phyloP scores from a whole-genome alignment of 2,797 vertebrate species.

The Corythornis leucogaster region DNA sequence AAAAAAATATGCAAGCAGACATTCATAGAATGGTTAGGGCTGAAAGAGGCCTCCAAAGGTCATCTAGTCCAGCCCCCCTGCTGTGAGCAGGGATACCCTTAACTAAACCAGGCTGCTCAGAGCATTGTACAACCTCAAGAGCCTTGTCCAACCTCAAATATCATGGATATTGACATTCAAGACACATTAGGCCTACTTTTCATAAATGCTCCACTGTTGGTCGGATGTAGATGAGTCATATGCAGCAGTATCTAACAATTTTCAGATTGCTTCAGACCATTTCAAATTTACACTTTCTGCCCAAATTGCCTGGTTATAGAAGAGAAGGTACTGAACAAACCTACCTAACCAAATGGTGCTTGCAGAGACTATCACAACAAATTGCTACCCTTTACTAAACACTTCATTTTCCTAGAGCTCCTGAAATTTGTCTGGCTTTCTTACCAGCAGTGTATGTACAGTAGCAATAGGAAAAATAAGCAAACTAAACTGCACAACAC shows the following conservation, averaged over 20 bases:
- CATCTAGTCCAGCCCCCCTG: too few relatives aligned
- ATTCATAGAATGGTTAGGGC: background rate
- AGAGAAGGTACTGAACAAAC: background rate
- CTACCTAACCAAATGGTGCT: background rate
- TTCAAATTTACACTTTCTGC: background rate
- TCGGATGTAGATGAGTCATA: fast-evolving
- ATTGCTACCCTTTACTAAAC: background rate
- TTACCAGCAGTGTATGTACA: background rate
- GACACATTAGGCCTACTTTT: background rate
- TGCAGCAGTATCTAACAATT: background rate
- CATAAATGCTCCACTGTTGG: background rate
- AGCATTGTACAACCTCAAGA: too few relatives aligned
- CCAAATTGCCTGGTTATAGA: background rate
- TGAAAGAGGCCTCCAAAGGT: too few relatives aligned
- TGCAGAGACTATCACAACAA: background rate
- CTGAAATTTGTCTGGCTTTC: background rate
- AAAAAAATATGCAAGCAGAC: background rate
- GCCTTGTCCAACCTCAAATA: too few relatives aligned
- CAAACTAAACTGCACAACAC: background rate
- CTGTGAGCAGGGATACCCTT: too few relatives aligned
- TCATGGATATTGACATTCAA: background rate
- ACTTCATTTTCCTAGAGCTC: background rate
- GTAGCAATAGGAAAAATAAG: background rate
- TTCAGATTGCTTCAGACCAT: background rate
- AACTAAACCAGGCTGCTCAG: too few relatives aligned